These are phyloP conservation scores for Botrylloides violaceus DNA, from an alignment of 23 tunicate genomes.

Conservation along the genomic window DNA sequence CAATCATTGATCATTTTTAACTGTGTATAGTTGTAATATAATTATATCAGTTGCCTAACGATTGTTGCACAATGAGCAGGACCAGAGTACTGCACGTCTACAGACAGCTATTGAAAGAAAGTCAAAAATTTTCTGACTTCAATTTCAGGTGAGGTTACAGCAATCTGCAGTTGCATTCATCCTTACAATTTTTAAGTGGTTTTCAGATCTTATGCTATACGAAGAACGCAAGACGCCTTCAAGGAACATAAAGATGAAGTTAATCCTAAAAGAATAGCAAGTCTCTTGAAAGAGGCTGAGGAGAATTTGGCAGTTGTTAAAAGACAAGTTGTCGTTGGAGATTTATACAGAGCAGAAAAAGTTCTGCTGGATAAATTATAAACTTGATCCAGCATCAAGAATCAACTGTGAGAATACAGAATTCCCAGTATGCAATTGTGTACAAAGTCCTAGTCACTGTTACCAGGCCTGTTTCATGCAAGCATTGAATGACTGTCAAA, in stretches of 20 bases:
- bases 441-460: too few relatives aligned
- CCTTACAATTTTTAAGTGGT: background rate
- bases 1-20: too few relatives aligned
- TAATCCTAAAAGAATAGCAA: background rate
- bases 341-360: background rate
- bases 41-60: too few relatives aligned
- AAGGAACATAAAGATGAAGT: background rate
- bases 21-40: too few relatives aligned
- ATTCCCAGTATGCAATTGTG: too few relatives aligned
- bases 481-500: too few relatives aligned
- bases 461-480: too few relatives aligned
- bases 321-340: background rate
- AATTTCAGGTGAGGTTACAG: background rate
- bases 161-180: background rate
- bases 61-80: background rate
- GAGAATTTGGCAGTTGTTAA: background rate
- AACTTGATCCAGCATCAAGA: too few relatives aligned
- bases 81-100: background rate
- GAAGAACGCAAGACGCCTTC: background rate
- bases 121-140: background rate
- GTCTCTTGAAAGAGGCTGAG: background rate
- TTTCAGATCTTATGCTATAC: background rate
- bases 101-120: background rate
- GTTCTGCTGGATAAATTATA: background rate
- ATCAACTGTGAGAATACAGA: too few relatives aligned